A percentile compares a stretch with the other conserved stretches of the same genome.
Conservation (phyloP, 2,797 vertebrate genomes). For the Manis pentadactyla region DNA sequence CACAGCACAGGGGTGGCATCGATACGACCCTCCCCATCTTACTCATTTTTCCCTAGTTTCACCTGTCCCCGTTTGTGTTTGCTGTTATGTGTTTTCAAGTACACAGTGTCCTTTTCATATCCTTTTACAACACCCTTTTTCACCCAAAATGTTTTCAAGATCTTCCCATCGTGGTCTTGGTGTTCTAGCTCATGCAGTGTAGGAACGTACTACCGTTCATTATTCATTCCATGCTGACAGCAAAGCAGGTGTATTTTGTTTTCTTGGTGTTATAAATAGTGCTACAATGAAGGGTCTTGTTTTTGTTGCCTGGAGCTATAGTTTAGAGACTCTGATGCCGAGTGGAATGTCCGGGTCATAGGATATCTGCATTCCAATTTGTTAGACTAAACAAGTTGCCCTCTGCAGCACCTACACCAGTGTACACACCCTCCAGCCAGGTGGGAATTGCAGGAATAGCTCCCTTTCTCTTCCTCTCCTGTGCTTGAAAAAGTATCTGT, state of each 20-base stretch:
- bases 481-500: neutral
- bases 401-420: neutral
- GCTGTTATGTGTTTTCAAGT: neutral
- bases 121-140: neutral
- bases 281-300: neutral
- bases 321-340: neutral
- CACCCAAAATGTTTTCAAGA: neutral
- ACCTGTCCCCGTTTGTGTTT: neutral
- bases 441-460: neutral
- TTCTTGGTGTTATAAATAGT: neutral
- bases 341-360: neutral
- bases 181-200: neutral
- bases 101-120: accelerated
- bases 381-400: neutral
- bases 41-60: too few relatives aligned
- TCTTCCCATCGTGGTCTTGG: accelerated
- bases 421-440: too few relatives aligned
- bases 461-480: neutral
- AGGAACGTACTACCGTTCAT: neutral
- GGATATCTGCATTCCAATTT: neutral
- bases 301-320: neutral
- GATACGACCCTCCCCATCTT: accelerated
- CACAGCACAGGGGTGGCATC: accelerated
- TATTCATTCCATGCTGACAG: neutral
- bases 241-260: neutral